Conservation (phyloP, 2,888 invertebrate species). For the Corbicula japonica region DNA sequence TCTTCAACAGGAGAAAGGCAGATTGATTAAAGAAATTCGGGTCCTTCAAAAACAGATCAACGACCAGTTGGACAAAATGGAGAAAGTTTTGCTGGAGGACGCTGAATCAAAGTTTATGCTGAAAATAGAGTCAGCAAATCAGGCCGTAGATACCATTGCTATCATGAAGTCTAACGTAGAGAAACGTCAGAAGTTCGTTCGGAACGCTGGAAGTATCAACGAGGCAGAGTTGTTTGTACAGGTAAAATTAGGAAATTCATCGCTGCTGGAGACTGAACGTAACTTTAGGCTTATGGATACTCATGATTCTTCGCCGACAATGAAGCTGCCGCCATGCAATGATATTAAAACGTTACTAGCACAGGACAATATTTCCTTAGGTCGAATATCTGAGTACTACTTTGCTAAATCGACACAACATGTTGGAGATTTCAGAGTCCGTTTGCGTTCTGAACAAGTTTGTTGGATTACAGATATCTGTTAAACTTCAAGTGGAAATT, state of each 20-base stretch:
- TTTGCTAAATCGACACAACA: neutral
- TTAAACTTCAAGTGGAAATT: neutral
- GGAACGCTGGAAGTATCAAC: neutral
- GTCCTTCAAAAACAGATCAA: neutral
- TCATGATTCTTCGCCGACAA: neutral
- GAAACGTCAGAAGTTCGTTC: neutral
- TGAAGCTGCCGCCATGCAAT: neutral
- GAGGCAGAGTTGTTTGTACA: conserved; percentile 3
- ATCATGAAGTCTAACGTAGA: neutral
- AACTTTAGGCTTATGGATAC: neutral
- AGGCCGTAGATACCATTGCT: neutral
- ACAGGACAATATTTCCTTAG: neutral
- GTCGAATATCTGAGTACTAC: neutral
- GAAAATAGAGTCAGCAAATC: neutral
- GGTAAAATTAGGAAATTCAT: neutral
- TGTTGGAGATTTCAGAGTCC: neutral
- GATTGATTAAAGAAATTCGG: neutral
- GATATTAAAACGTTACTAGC: neutral
- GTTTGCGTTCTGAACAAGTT: neutral
- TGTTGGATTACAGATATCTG: neutral
- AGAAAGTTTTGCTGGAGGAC: neutral
- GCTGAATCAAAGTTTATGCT: neutral
- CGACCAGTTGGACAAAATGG: conserved; percentile 5
- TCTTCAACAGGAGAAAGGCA: neutral
- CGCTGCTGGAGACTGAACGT: too few relatives aligned